Conservation (phyloP, 2,113 vertebrate genomes). For the Ciconia boyciana region DNA sequence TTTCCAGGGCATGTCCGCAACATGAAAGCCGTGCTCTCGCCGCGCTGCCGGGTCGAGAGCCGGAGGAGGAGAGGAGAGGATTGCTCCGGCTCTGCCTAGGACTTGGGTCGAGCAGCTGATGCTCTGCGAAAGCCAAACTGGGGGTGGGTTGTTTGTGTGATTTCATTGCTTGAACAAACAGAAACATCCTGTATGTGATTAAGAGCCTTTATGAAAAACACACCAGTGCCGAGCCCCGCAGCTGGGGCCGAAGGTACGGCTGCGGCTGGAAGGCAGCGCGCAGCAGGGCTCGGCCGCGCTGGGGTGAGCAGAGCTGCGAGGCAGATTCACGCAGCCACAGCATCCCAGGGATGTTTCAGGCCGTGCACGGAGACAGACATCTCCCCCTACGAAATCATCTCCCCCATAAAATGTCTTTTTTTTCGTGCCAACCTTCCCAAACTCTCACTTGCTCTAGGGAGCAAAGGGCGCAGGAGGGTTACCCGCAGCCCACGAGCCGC, state of each 20-base stretch:
- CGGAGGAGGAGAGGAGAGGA: conserved; percentile 20
- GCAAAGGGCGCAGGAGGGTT: background rate
- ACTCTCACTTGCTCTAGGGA: background rate
- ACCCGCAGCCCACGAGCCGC: background rate
- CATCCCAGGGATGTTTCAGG: background rate
- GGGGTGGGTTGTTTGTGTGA: conserved; percentile 67
- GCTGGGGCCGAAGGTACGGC: conserved; percentile 21
- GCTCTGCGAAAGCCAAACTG: conserved; percentile 46
- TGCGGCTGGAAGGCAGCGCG: background rate
- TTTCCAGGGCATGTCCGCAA: conserved; percentile 23
- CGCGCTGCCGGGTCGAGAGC: background rate
- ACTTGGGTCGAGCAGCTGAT: conserved; percentile 54
- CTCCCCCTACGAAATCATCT: background rate
- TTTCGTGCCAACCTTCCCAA: background rate
- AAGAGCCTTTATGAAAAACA: conserved; percentile 61
- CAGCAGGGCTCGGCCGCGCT: background rate
- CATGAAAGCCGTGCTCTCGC: background rate
- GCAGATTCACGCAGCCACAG: background rate
- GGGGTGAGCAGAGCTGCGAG: background rate
- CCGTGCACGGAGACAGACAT: background rate
- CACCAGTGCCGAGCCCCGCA: background rate
- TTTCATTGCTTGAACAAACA: conserved; percentile 68
- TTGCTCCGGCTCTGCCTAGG: background rate
- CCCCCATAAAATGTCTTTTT: background rate
- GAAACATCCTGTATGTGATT: conserved; percentile 68